phyloP scores from a whole-genome alignment of 2,888 invertebrate species.

The Leptura quadrifasciata region DNA sequence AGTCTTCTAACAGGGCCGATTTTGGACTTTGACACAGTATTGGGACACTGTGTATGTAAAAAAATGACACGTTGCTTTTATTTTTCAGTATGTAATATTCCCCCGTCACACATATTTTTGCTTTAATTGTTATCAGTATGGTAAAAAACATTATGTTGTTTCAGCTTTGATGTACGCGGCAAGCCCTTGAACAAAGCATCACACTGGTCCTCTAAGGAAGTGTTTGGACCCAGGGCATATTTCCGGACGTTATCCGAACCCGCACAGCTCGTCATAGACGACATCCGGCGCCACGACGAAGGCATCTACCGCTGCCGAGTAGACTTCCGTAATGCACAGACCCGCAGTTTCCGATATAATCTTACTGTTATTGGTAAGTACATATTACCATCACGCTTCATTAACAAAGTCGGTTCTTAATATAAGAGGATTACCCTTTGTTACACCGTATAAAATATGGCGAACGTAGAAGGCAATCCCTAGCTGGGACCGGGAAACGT shows the following conservation, averaged over 20 bases:
- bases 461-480: neutral
- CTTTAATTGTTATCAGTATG: too few relatives aligned
- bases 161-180: constrained; percentile 91
- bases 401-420: neutral
- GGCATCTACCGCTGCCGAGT: constrained; percentile 93
- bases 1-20: too few relatives aligned
- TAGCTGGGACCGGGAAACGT: neutral
- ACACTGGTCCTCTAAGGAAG: constrained; percentile 90
- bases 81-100: neutral
- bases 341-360: constrained; percentile 91
- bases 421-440: neutral
- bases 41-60: too few relatives aligned
- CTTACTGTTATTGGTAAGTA: constrained; percentile 92
- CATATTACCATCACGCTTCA: constrained; percentile 11
- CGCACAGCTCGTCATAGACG: constrained; percentile 87
- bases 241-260: constrained; percentile 87
- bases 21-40: too few relatives aligned
- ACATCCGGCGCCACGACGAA: constrained; percentile 91
- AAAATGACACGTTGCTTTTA: too few relatives aligned
- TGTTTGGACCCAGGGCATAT: constrained; percentile 90
- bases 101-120: too few relatives aligned
- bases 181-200: constrained; percentile 86
- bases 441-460: constrained; percentile 7
- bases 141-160: constrained; percentile 67
- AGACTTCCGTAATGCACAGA: constrained; percentile 93